Conservation (phyloP, 2,113 vertebrate genomes). For the Fulmarus glacialis region DNA sequence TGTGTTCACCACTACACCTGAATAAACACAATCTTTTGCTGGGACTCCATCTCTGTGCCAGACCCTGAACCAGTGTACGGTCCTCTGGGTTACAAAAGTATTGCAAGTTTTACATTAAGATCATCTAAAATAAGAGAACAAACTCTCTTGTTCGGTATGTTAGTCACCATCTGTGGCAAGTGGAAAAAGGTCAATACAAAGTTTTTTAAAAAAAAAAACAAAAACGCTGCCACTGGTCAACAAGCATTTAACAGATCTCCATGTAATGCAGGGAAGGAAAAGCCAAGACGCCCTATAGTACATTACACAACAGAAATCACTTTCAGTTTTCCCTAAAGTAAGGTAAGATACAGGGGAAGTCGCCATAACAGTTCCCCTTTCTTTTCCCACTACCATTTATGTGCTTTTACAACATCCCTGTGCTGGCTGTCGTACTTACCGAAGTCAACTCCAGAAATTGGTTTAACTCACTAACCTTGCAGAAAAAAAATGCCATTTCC, state of each 20-base stretch:
- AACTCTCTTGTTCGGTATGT: not conserved
- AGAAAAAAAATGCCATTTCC: not conserved
- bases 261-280: not conserved
- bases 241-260: not conserved
- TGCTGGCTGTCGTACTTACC: not conserved
- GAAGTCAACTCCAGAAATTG: not conserved
- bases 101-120: not conserved
- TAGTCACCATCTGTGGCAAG: not conserved
- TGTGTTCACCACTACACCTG: not conserved
- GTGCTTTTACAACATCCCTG: not conserved
- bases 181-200: not conserved
- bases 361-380: not conserved
- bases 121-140: not conserved
- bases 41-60: not conserved
- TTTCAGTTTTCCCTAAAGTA: not conserved
- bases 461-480: not conserved
- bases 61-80: accelerated
- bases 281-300: not conserved
- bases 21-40: not conserved
- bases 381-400: not conserved
- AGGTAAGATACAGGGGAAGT: not conserved
- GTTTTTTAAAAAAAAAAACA: not conserved
- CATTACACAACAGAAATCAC: not conserved
- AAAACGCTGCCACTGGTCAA: not conserved
- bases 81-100: not conserved